These are phyloP conservation scores for Strongylocentrotus purpuratus DNA, from an alignment of 35 echinoderm and acorn worm genomes.

Conservation along the genomic window DNA sequence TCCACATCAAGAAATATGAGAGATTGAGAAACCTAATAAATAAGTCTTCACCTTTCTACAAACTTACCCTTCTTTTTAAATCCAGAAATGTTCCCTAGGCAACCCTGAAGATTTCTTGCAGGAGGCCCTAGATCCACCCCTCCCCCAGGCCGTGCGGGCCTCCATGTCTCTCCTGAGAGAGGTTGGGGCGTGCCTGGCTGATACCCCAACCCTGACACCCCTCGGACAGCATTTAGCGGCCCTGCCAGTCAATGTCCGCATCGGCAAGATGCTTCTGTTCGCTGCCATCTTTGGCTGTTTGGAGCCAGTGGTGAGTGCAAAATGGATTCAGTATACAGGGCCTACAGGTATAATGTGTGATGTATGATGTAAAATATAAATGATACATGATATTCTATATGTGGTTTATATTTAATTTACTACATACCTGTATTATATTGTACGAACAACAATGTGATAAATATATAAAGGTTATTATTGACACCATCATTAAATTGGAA, in stretches of 20 bases:
- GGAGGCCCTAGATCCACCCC: constrained; percentile 82
- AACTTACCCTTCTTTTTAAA: not conserved
- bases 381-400: too few relatives aligned
- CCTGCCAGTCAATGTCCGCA: constrained; percentile 87
- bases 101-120: constrained; percentile 78
- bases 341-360: too few relatives aligned
- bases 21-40: too few relatives aligned
- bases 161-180: constrained; percentile 82
- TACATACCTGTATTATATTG: too few relatives aligned
- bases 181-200: constrained; percentile 78
- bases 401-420: too few relatives aligned
- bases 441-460: too few relatives aligned
- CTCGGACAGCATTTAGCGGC: constrained; percentile 90
- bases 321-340: not conserved
- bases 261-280: constrained; percentile 94
- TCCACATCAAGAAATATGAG: too few relatives aligned
- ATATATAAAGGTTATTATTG: too few relatives aligned
- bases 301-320: constrained; percentile 86
- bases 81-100: constrained; percentile 87
- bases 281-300: constrained; percentile 93
- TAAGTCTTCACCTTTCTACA: too few relatives aligned
- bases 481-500: not conserved
- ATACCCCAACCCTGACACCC: constrained; percentile 77
- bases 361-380: too few relatives aligned
- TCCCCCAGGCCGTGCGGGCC: constrained; percentile 53